Conservation (phyloP, 2,113 vertebrate genomes). For the Gobio gobio region DNA sequence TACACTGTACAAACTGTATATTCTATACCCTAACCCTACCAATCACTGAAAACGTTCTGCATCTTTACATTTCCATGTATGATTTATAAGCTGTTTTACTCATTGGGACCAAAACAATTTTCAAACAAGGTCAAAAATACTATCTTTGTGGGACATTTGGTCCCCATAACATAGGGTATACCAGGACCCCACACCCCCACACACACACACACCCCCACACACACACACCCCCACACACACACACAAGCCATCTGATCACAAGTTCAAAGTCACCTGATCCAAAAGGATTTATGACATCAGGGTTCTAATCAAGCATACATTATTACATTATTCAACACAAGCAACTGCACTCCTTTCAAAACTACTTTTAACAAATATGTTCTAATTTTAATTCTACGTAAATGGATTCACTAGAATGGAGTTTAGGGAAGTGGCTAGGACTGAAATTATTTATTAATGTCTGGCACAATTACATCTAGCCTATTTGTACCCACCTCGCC, state of each 20-base stretch:
- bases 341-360: neutral
- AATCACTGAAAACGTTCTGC: too few species aligned
- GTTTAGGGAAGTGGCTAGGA: too few species aligned
- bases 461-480: neutral
- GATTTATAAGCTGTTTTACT: too few species aligned
- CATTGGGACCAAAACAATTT: too few species aligned
- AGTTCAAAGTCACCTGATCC: neutral
- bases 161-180: too few species aligned
- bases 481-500: constrained; percentile 24
- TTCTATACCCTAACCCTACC: too few species aligned
- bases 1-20: too few species aligned
- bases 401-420: neutral
- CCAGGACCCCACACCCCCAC: too few species aligned
- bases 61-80: too few species aligned
- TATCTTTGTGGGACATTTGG: too few species aligned
- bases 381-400: neutral
- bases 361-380: neutral
- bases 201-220: neutral
- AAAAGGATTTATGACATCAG: neutral
- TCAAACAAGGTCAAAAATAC: too few species aligned
- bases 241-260: neutral
- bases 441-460: neutral
- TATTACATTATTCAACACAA: neutral
- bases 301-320: neutral
- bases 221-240: neutral